Evolutionary conservation across 2,797 vertebrate genomes (phyloP), one percentile per base, ranked within the genome.

Genomic region (Ptychadena robeensis): DNA sequence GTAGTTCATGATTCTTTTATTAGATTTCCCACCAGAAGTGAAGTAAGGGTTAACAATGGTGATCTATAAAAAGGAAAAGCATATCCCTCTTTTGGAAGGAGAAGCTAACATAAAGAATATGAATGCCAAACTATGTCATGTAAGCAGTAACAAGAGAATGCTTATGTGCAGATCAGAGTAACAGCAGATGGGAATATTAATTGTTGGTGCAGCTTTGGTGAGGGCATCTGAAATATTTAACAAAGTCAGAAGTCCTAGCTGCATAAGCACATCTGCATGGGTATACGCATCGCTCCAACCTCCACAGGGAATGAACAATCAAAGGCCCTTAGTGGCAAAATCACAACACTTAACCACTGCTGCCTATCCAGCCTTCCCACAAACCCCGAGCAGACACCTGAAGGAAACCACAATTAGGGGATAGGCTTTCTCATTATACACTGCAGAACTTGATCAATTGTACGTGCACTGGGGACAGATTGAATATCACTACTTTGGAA

Each of bases 371-470:
- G 68, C 65, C 37, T 79, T 79, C 75, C 69, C 68, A 67, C 82
- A 79, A 73, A 79, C 6, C 61, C 40, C 14, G 40, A 48, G 61
- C n/a, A 79, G 82, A 72, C 70, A 83, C 82, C 75, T 79, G 68
- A 78, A 72, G 32, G 48, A 83, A 83, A 73, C 82, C 82, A 83
- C 82, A 83, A 72, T 64, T 79, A 75, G 68, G 69, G 63, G 75
- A 83, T 83, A 79, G 68, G 44, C 44, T 79, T 79, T 38, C 82
- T 68, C 77, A 83, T 79, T 11, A 22, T 38, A 79, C 77, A 37
- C 61, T 67, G 15, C 71, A 65, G 61, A 73, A 37, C 72, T 25
- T 64, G 69, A 83, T 83, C 82, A 79, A 73, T 78, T 28, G 68
- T 35, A 67, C 31, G 40, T 18, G 63, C 82, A 67, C 66, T 40